These are phyloP conservation scores for Zaprionus davidi DNA, from an alignment of 1,140 invertebrate genomes.

Conservation along the genomic window DNA sequence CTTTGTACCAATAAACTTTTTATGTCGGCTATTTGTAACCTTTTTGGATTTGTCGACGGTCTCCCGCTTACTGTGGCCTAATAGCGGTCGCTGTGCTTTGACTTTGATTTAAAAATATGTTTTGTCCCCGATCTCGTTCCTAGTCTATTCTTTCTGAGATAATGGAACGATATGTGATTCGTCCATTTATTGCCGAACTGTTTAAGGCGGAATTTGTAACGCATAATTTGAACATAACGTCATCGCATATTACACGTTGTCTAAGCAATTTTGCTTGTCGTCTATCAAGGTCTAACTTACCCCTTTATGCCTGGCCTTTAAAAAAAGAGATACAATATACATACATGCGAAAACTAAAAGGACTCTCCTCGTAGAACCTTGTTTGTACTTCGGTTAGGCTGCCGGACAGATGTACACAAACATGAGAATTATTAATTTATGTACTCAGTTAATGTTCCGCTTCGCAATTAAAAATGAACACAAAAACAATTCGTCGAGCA, in stretches of 20 bases:
- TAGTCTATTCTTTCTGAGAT: conserved; percentile 24
- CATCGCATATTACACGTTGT: not conserved
- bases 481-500: conserved; percentile 24
- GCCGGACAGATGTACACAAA: conserved; percentile 20
- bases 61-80: conserved; percentile 59
- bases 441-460: conserved; percentile 24
- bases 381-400: conserved; percentile 30
- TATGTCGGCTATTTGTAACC: conserved; percentile 81
- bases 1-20: conserved; percentile 81
- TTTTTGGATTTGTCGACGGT: conserved; percentile 64
- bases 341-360: not conserved
- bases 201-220: conserved; percentile 54
- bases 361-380: conserved; percentile 17
- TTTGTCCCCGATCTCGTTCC: conserved; percentile 36
- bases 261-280: not conserved
- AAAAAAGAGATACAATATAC: not conserved
- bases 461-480: conserved; percentile 27
- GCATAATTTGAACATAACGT: conserved; percentile 69
- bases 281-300: not conserved
- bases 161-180: conserved; percentile 38
- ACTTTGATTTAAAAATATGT: conserved; percentile 82
- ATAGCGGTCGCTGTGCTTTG: conserved; percentile 68
- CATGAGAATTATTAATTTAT: conserved; percentile 43
- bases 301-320: not conserved
- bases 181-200: conserved; percentile 17